These are phyloP conservation scores for Lucilia cuprina DNA, from an alignment of 1,140 invertebrate genomes.

Conservation along the genomic window DNA sequence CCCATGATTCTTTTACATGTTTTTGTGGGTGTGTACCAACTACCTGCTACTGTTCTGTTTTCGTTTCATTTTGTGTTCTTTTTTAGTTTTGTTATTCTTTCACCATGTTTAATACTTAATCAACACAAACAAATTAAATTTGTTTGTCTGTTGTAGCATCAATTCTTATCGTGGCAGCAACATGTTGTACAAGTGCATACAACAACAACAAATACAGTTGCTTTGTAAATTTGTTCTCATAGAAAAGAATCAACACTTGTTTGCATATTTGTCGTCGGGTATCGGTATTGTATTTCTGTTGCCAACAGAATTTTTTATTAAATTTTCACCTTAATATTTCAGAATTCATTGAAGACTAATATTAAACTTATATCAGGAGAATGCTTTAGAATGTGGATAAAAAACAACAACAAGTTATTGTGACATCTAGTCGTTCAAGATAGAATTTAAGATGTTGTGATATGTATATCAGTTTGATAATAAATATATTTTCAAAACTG, in stretches of 20 bases:
- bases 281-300: not conserved
- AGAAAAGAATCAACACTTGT: not conserved
- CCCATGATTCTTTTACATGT: not conserved
- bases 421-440: too few relatives aligned
- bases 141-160: not conserved
- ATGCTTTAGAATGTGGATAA: not conserved
- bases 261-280: not conserved
- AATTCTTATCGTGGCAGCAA: not conserved
- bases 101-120: constrained; percentile 8
- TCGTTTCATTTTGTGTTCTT: not conserved
- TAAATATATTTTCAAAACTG: too few relatives aligned
- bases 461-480: too few relatives aligned
- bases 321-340: not conserved
- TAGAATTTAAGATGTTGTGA: too few relatives aligned
- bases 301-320: constrained; percentile 11
- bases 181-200: not conserved
- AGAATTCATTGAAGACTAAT: constrained; percentile 8
- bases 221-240: not conserved
- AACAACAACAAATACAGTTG: too few relatives aligned
- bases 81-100: not conserved
- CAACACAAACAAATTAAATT: constrained; percentile 18
- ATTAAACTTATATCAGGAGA: not conserved
- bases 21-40: not conserved
- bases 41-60: not conserved
- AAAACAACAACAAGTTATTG: not conserved